Evolutionary conservation across 2,113 vertebrate species (phyloP).

Genomic region (Lepisosteus oculatus): DNA sequence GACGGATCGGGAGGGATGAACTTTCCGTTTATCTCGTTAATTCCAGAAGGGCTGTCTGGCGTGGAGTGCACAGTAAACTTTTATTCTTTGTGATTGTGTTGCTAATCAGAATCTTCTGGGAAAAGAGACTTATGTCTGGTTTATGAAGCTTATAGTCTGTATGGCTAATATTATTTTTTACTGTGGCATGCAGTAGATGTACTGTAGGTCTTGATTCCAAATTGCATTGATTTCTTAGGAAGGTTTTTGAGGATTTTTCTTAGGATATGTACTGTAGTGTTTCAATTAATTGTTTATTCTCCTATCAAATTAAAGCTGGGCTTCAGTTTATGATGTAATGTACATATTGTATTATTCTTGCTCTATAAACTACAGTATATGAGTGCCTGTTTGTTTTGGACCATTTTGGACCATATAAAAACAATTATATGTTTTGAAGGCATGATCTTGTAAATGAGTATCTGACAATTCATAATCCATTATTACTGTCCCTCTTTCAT

Average conservation of each 20-base stretch:
- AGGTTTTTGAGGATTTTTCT: slow-evolving; percentile 28
- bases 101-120: slow-evolving; percentile 14
- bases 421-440: too few species aligned
- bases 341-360: too few species aligned
- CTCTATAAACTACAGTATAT: too few species aligned
- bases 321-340: too few species aligned
- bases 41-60: slow-evolving; percentile 4
- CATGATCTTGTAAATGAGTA: too few species aligned
- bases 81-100: slow-evolving; percentile 11
- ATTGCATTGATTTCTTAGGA: slow-evolving; percentile 43
- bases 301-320: too few species aligned
- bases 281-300: too few species aligned
- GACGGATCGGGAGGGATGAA: slow-evolving; percentile 41
- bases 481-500: too few species aligned
- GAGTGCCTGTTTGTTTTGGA: too few species aligned
- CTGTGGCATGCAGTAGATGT: slow-evolving; percentile 41
- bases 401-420: too few species aligned
- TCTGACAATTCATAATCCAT: too few species aligned
- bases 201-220: slow-evolving; percentile 35
- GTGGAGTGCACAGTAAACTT: slow-evolving; percentile 45
- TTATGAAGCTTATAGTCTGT: slow-evolving; percentile 41
- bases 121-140: slow-evolving; percentile 46
- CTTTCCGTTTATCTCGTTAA: slow-evolving; percentile 21
- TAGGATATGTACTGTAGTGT: too few species aligned
- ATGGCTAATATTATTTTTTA: slow-evolving; percentile 30